These are phyloP conservation scores for Sebastes nivosus DNA, from an alignment of 2,797 vertebrate species.

Conservation along the genomic window DNA sequence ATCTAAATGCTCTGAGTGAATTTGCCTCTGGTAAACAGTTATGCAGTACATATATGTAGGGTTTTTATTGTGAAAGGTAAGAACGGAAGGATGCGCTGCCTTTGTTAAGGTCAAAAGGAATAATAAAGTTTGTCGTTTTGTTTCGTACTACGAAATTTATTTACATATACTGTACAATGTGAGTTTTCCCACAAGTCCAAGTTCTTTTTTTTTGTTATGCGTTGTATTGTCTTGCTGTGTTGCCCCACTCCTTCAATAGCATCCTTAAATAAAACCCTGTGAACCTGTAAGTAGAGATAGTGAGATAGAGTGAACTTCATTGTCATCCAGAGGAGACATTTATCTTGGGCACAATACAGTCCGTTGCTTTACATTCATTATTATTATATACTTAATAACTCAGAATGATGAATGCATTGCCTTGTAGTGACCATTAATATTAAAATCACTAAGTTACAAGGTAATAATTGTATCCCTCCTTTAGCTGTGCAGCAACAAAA, in stretches of 20 bases:
- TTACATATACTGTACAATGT: neutral
- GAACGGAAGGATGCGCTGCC: no score
- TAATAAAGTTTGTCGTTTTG: fast-evolving
- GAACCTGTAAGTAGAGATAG: neutral
- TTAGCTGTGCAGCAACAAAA: conserved; percentile 43
- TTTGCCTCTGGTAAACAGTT: no score
- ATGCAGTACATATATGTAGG: fast-evolving
- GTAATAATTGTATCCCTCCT: conserved; percentile 53
- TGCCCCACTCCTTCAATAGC: neutral
- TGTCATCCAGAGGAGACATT: neutral
- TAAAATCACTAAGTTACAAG: conserved; percentile 31
- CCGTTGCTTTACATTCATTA: neutral
- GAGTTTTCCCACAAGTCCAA: neutral
- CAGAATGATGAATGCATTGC: conserved; percentile 39
- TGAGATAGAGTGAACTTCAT: neutral
- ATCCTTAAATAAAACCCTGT: neutral
- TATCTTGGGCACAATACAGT: neutral
- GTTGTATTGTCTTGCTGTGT: neutral
- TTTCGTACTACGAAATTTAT: neutral
- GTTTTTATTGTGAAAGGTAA: no score
- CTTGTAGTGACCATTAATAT: conserved; percentile 46
- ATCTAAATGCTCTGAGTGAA: no score
- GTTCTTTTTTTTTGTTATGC: neutral
- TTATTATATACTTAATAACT: neutral
- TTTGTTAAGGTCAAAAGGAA: no score